Evolutionary conservation across 2,113 vertebrate genomes (phyloP).

Genomic region (Muntiacus reevesi): DNA sequence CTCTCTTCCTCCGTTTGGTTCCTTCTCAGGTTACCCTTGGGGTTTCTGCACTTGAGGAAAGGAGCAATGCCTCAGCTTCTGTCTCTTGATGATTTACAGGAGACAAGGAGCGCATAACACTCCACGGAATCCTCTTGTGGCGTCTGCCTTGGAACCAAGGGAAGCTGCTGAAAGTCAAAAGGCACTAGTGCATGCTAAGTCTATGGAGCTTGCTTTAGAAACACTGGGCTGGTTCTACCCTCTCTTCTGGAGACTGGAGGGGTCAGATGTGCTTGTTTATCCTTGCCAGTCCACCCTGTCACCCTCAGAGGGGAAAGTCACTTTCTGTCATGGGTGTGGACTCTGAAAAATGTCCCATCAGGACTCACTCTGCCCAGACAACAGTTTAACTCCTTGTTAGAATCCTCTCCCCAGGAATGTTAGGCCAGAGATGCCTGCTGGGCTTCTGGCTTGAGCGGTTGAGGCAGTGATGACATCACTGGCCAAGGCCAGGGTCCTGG

Average conservation of each 20-base stretch:
- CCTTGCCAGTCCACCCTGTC: not conserved
- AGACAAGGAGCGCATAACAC: not conserved
- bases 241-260: not conserved
- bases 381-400: not conserved
- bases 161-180: not conserved
- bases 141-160: not conserved
- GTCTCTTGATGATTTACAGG: not conserved
- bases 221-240: not conserved
- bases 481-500: not conserved
- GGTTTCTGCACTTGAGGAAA: not conserved
- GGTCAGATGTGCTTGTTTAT: not conserved
- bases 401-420: not conserved
- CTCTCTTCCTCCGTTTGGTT: slow-evolving; percentile 3
- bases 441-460: not conserved
- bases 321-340: not conserved
- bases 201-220: not conserved
- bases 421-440: not conserved
- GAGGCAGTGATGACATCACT: not conserved
- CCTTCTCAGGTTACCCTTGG: slow-evolving; percentile 65
- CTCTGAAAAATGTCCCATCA: not conserved
- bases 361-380: not conserved
- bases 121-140: not conserved
- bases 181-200: not conserved
- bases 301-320: not conserved
- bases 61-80: not conserved